Conservation (phyloP, 1,140 invertebrate species). For the Drosophila arizonae region DNA sequence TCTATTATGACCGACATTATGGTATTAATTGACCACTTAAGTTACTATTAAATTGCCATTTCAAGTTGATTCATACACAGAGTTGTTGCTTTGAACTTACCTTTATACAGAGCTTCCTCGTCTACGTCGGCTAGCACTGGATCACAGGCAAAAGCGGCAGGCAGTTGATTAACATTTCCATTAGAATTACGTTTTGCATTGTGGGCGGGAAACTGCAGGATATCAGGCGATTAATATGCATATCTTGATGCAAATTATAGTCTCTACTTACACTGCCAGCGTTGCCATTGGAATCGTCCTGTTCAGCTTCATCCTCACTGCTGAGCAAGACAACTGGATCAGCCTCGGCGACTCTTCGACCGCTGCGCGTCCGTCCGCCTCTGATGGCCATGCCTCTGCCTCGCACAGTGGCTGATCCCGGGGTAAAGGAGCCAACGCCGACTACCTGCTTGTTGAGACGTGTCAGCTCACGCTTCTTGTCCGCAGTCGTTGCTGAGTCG, state of each 20-base stretch:
- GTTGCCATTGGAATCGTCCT: slow-evolving; percentile 56
- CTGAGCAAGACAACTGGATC: slow-evolving; percentile 87
- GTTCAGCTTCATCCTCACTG: slow-evolving; percentile 85
- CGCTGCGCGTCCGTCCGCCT: slow-evolving; percentile 65
- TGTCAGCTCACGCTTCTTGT: slow-evolving; percentile 59
- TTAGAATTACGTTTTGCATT: slow-evolving; percentile 48
- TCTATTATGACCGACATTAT: too few species aligned
- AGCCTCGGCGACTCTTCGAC: slow-evolving; percentile 82
- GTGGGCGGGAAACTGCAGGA: slow-evolving; percentile 19
- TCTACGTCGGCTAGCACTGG: slow-evolving; percentile 62
- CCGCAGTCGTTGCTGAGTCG: slow-evolving; percentile 50
- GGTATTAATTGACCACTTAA: slow-evolving; percentile 4
- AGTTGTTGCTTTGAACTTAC: slow-evolving; percentile 42
- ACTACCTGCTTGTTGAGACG: slow-evolving; percentile 39
- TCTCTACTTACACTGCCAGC: slow-evolving; percentile 51
- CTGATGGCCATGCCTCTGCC: slow-evolving; percentile 57
- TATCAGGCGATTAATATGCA: background rate
- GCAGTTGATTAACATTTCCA: slow-evolving; percentile 33
- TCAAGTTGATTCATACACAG: background rate
- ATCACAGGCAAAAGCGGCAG: slow-evolving; percentile 69
- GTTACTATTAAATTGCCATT: background rate
- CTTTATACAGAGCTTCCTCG: slow-evolving; percentile 69
- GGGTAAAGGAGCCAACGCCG: background rate
- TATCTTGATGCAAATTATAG: background rate
- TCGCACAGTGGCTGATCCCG: slow-evolving; percentile 21